Evolutionary conservation across 2,888 invertebrate genomes (phyloP).

Genomic region (Perizoma flavofasciatum): DNA sequence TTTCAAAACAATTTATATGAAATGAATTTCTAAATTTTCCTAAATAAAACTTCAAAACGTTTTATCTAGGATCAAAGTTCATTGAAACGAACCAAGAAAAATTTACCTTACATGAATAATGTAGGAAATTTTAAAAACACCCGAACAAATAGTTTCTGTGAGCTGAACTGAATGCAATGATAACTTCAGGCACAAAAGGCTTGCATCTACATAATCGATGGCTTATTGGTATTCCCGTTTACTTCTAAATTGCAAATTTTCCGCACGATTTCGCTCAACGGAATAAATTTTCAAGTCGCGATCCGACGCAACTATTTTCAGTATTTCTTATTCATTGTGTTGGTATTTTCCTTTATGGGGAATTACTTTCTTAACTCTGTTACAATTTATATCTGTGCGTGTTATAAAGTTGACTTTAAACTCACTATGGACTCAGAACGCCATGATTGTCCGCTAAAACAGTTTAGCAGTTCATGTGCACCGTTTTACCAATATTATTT

Average conservation of each 20-base stretch:
- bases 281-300: conserved; percentile 79
- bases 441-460: too few species aligned
- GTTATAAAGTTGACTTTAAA: too few species aligned
- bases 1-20: neutral
- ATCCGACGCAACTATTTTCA: conserved; percentile 69
- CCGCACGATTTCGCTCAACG: conserved; percentile 78
- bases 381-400: too few species aligned
- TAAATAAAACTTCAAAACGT: too few species aligned
- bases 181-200: conserved; percentile 76
- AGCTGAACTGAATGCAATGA: conserved; percentile 71
- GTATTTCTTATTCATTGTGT: conserved; percentile 61
- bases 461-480: too few species aligned
- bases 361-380: conserved; percentile 4
- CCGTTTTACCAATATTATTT: too few species aligned
- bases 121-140: conserved; percentile 60
- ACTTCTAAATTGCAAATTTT: conserved; percentile 84
- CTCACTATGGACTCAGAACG: neutral
- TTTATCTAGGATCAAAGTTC: too few species aligned
- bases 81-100: too few species aligned
- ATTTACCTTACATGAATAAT: conserved; percentile 24
- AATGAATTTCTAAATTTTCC: too few species aligned
- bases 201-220: conserved; percentile 82
- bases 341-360: conserved; percentile 46
- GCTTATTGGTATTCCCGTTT: conserved; percentile 81
- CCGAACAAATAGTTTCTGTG: conserved; percentile 74